phyloP scores from a whole-genome alignment of 2,797 vertebrate species.

The Mionectes olivaceus region DNA sequence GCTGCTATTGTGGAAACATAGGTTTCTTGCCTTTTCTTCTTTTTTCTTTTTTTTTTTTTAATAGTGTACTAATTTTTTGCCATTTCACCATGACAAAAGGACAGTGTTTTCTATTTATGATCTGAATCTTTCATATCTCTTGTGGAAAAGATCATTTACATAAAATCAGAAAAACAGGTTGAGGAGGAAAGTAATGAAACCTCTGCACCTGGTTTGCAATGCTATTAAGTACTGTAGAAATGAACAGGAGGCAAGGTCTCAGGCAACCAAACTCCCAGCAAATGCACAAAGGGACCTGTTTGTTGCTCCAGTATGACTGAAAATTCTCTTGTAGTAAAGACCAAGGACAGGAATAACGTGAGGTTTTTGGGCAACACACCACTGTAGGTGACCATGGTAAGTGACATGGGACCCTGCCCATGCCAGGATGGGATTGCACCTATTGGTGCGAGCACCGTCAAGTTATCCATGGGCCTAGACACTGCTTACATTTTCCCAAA shows the following conservation, averaged over 20 bases:
- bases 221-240: fast-evolving
- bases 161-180: neutral
- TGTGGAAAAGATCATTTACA: neutral
- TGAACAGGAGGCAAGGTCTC: neutral
- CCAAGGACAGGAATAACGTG: neutral
- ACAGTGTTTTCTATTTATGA: neutral
- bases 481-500: neutral
- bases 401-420: fast-evolving
- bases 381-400: neutral
- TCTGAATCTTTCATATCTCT: neutral
- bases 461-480: fast-evolving
- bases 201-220: neutral
- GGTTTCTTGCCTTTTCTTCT: neutral
- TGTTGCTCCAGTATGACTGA: neutral
- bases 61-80: neutral
- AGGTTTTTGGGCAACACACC: neutral
- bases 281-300: neutral
- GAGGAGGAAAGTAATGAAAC: neutral
- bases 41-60: too few relatives aligned
- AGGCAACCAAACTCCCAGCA: fast-evolving
- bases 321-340: neutral
- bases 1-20: neutral
- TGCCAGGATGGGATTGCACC: too few relatives aligned
- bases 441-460: neutral
- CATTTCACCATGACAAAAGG: neutral